Evolutionary conservation across 1,140 invertebrate genomes (phyloP), one percentile per base, ranked within the genome.

Genomic region (Platyscapa corneri): DNA sequence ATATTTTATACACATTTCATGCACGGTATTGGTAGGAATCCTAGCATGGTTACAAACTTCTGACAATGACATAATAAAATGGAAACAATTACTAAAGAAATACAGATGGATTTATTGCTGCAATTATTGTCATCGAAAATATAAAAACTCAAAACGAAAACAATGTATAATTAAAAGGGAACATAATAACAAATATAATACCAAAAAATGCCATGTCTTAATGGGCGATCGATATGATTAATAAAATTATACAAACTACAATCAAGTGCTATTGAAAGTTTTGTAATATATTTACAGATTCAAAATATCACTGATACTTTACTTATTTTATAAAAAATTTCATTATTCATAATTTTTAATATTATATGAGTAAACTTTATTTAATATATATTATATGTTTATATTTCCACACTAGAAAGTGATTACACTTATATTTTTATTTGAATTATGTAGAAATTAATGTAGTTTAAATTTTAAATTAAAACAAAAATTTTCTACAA

Each of bases 1-100:
- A 53, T 72, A 49, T 60, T 42, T n/a, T 74, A 37, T 82, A 72
- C 12, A 67, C n/a, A 83, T 83, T 83, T 34, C 82, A 83, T 83
- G 82, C 82, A 67, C 82, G 30, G 30, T 77, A 67, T 64, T 27
- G 46, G 23, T 67, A 77, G 60, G 30, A 67, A 53, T 77, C 37
- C 30, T 70, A 5, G 27, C 37, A 56, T 32, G 72, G 18, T 18
- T 34, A 75, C 23, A 12, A 83, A 18, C 34, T 77, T 64, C 27
- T 49, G 82, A 56, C 18, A 42, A 83, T 77, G 72, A 64, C 46
- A 6, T 67, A 75, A 64, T 60, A 60, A 32, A 46, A 46, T 30
- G 23, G 46, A 53, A 53, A 53, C 14, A 76, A 32, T 53, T 76
- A 76, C 46, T 53, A 65, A 49, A 12, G 20, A 67, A 49, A 56